Percentiles rank a stretch among this genome's conserved stretches.
Evolutionary conservation across 2,888 invertebrate genomes (phyloP).

Genomic region (Drosophila barbarae): DNA sequence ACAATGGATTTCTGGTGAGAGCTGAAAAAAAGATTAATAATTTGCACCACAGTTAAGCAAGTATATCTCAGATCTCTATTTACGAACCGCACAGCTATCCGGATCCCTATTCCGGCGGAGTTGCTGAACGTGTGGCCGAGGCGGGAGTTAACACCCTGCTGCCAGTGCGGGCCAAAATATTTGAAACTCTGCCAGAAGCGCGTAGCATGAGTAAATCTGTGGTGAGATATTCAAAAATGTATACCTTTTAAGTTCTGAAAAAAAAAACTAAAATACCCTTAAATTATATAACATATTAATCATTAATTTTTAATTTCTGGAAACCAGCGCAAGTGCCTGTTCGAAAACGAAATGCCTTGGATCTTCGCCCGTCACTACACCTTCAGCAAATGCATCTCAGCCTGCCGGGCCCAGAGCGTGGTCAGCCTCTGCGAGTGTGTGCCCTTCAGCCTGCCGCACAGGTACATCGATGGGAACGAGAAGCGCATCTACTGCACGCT

Average conservation of each 20-base stretch:
- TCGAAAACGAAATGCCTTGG: constrained; percentile 80
- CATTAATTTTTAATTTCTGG: not conserved
- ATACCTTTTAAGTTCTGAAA: not conserved
- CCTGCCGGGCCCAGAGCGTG: constrained; percentile 81
- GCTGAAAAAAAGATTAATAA: no score
- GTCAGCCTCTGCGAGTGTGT: constrained; percentile 82
- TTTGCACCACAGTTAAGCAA: not conserved
- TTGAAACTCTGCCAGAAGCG: constrained; percentile 62
- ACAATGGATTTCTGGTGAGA: constrained; percentile 81
- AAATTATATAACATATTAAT: no score
- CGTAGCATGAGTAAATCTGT: constrained; percentile 50
- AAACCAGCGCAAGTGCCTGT: constrained; percentile 81
- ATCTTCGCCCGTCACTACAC: constrained; percentile 80
- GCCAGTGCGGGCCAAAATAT: constrained; percentile 55
- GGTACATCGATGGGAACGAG: constrained; percentile 39
- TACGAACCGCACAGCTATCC: constrained; percentile 56
- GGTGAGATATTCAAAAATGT: constrained; percentile 34
- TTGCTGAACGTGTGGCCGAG: constrained; percentile 47
- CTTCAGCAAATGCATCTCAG: constrained; percentile 82
- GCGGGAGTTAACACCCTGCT: constrained; percentile 47
- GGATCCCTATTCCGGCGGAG: constrained; percentile 63
- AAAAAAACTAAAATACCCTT: not conserved
- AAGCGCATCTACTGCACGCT: constrained; percentile 70
- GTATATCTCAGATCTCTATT: constrained; percentile 42
- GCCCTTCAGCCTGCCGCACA: constrained; percentile 80